Evolutionary conservation across 30 jellyfish, hydroid and myxozoan genomes (phyloP), one percentile per base, ranked within the genome.

Genomic region (Aurelia sp.): DNA sequence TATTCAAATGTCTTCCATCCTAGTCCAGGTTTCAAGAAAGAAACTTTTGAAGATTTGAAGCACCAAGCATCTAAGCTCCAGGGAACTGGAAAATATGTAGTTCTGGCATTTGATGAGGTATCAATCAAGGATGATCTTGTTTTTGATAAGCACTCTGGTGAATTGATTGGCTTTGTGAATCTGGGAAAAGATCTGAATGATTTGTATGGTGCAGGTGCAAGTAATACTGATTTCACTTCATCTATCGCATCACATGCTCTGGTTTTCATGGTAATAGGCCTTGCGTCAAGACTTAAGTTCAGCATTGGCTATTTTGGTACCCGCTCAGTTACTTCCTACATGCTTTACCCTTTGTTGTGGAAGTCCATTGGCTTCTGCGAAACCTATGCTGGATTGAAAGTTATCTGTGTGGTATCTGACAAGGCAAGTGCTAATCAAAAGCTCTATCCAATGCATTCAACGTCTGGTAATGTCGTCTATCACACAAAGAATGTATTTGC

Each of bases 51-150:
- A n/a, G 88, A 57, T 17, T 31, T 76, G 33, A 58, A 3, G 35
- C 17, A 59, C 21, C 20, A 59, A n/a, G 62, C 44, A 15, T 33
- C 30, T 19, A 76, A 58, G 60, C 65, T 76, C 60, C 18, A 21
- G 16, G 77, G 77, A 16, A n/a, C 21, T 63, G 77, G 72, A 35
- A 51, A 78, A 55, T 71, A 83, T 83, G 78, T 68, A 18, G 77
- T 77, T 48, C 30, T 68, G 11, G 69, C 67, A 18, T 72, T 83
- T 58, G 92, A 83, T 83, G 86, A 83, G 58, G 72, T 83, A 87
- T 53, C 71, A 72, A 69, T 67, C 22, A 48, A 53, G 16, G 20
- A 24, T 27, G 92, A 87, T 17, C 70, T 83, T 21, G 77, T 71
- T 4, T 83, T 55, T 72, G 86, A 83, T 27, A 68, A 68, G 65